Base-by-base conservation (phyloP, 1,140 invertebrate genomes). In the Leptinotarsa defecta region DNA sequence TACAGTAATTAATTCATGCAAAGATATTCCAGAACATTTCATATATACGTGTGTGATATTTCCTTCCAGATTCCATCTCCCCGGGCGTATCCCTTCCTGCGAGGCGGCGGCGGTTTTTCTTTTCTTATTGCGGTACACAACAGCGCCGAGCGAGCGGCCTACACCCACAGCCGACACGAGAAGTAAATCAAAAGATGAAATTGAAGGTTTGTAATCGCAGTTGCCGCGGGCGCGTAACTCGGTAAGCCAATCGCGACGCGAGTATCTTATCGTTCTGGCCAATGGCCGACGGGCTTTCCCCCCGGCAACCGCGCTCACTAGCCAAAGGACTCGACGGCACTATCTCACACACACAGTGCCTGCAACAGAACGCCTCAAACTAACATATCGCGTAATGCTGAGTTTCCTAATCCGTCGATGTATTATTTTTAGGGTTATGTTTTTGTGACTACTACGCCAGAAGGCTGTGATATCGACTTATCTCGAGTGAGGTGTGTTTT, bases 161-260 rank as follows among this genome's bases (percentile, higher is more conserved):
- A 82, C 81, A 79, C 80, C 81, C 81, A 78, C 76, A 75, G 48
- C 49, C 68, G 34, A 15, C 48, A 49, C 64, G 70, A 77, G 79
- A 80, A 81, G 81, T 83, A 83, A 83, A 83, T 83, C 81, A 83
- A 81, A 83, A 79, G 81, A 83, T 80, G 81, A 83, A 83, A 81
- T 83, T 81, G 80, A 80, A 81, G 81, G 81, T 83, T 81, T 83
- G 76, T 81, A 79, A 83, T 81, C 82, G 78, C 78, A 74, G 78
- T 81, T 76, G 79, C 81, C 81, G 78, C 71, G 77, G 81, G 82
- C 82, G 77, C 79, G 80, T 82, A 82, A 81, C 79, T 81, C 79
- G 80, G 81, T 81, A 81, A 78, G 77, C 82, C 82, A 83, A 83
- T 83, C 79, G 77, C 78, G 74, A 75, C 69, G 78, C 76, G 73